These are phyloP conservation scores for Aplysina aerophoba DNA, from an alignment of 37 sponge, comb jelly and placozoan genomes.

Conservation along the genomic window DNA sequence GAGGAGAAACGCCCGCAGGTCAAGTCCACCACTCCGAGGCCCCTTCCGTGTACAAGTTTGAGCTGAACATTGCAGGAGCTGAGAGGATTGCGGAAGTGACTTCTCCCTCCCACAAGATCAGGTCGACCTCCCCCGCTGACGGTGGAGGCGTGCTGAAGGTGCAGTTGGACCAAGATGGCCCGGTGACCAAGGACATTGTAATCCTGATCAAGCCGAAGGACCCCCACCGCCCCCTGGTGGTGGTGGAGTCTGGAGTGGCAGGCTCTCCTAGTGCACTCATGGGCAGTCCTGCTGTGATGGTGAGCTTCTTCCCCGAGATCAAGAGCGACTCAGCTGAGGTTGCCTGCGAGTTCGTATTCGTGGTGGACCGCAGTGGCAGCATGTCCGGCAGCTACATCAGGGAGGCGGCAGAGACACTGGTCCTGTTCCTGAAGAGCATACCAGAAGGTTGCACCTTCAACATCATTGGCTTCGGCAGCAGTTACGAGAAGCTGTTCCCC, in stretches of 20 bases:
- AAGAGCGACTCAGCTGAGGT: slow-evolving; percentile 17
- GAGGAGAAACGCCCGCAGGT: slow-evolving; percentile 12
- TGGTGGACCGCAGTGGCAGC: slow-evolving; percentile 81
- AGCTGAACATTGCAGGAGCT: slow-evolving; percentile 12
- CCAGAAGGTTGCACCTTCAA: slow-evolving; percentile 75
- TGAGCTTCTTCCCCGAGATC: slow-evolving; percentile 73
- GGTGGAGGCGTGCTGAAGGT: slow-evolving; percentile 3
- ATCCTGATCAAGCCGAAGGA: slow-evolving; percentile 46
- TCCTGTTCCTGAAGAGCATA: slow-evolving; percentile 78
- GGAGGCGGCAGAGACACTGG: slow-evolving; percentile 68
- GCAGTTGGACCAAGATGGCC: slow-evolving; percentile 4
- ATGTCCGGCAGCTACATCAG: slow-evolving; percentile 70
- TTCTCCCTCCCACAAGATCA: slow-evolving; percentile 66
- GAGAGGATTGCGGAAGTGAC: slow-evolving; percentile 36
- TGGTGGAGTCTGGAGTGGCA: slow-evolving; percentile 41
- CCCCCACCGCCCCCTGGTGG: slow-evolving; percentile 34
- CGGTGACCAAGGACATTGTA: slow-evolving; percentile 52
- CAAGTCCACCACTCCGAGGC: slow-evolving; percentile 28
- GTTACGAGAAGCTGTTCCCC: slow-evolving; percentile 58
- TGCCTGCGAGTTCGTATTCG: slow-evolving; percentile 73
- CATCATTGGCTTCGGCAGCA: slow-evolving; percentile 73
- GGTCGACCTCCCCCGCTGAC: neutral
- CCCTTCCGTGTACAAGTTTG: slow-evolving; percentile 49
- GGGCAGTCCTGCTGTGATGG: slow-evolving; percentile 54
- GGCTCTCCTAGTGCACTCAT: slow-evolving; percentile 26